Evolutionary conservation across 2,797 vertebrate genomes (phyloP), one percentile per base, ranked within the genome.

Genomic region (Cossypha heuglini): DNA sequence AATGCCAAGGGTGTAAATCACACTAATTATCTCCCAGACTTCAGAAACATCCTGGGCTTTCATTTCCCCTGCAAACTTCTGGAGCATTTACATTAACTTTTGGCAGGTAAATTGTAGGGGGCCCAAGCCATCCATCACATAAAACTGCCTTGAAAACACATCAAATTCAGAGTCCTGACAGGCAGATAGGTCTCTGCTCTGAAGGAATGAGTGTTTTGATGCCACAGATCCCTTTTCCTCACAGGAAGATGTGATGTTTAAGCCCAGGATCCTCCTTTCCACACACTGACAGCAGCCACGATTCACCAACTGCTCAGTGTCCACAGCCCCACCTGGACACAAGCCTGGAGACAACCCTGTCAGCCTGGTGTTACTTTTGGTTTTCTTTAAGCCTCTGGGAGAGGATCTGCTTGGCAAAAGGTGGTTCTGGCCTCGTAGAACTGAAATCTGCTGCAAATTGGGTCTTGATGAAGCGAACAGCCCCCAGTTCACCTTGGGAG

Each of bases 1-100:
- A 96, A 97, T 90, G 89, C 63, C 31, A 78, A 83, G 91, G 79
- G 97, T 93, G 94, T 97, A 97, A 98, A 98, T 98, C 97, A 97
- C 57, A 57, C 96, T 95, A 97, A 98, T 97, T 94, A 90, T 97
- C 93, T 97, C 57, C 48, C 63, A 62, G 93, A 93, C 94, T 95
- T 92, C 67, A 91, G 91, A 94, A 97, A 96, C 96, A 94, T 97
- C 96, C 91, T 62, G 92, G 87, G 83, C 94, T 96, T 87, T 93
- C 94, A 93, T 97, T 97, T 97, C 95, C 94, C 96, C 85, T 95
- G 89, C 72, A 79, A 93, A 95, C 86, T 88, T 12, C 69, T 84
- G 81, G 68, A 95, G 88, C 66, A 49, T 91, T 94, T 83, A 31
- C 68, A 43, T 96, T 92, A 91, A 91, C 75, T 96, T 94, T 91